Evolutionary conservation across 2,888 invertebrate species (phyloP), one percentile per base, ranked within the genome.

Genomic region (Tetheella fluctuosa): DNA sequence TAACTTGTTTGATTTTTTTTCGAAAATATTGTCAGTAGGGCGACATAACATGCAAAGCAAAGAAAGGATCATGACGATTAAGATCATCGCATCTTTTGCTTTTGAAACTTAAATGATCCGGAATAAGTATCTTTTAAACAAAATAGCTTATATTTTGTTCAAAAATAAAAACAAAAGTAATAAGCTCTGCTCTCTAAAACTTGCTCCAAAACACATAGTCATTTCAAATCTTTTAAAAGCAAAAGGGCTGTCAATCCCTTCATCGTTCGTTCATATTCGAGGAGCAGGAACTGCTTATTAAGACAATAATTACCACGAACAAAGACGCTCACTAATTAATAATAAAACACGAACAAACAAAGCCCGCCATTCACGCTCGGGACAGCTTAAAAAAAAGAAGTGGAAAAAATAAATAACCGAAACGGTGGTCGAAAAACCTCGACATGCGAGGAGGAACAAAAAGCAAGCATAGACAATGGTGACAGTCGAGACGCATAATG

Each of bases 231-330:
- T 80, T 84, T 88, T 84, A 84, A 87, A 82, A 84, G 71, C 75
- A 77, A 84, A 84, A 83, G 83, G 83, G 81, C 85, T 86, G 84
- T 88, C 88, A 84, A 86, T 88, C 85, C 85, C 85, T 86, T 79
- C 84, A 77, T 68, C 80, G 75, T 81, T 84, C 84, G 79, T 84
- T 83, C 84, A 85, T 82, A 88, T 86, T 88, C 86, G 87, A 84
- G 81, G 80, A 88, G 86, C 89, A 90, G 92, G 92, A 91, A 92
- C 92, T 89, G 89, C 92, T 92, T 92, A 93, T 92, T 93, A 92
- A 90, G 90, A 92, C 91, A 91, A 93, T 93, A 92, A 93, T 93
- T 93, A 86, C 93, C 92, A 91, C 87, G 89, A 89, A 93, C 93
- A 93, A 93, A 90, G 88, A 85, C 83, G 85, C 80, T 85, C 92